Percentiles rank a stretch among this genome's conserved stretches.
Evolutionary conservation across 2,888 invertebrate species (phyloP).

Genomic region (Tetragonisca angustula): DNA sequence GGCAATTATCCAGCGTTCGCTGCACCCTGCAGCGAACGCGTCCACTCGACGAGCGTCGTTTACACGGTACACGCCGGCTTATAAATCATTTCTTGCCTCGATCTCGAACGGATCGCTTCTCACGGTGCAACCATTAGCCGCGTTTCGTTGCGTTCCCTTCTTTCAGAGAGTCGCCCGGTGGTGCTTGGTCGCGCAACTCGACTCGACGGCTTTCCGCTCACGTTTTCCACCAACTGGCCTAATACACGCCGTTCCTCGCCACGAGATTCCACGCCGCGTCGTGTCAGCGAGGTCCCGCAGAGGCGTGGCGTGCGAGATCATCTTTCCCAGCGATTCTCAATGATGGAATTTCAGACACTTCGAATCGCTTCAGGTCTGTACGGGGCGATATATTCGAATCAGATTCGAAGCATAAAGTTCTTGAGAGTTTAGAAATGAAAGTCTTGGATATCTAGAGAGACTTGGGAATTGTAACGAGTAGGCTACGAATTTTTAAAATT

Average conservation of each 20-base stretch:
- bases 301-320: neutral
- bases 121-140: slow-evolving; percentile 62
- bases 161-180: slow-evolving; percentile 2
- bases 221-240: slow-evolving; percentile 43
- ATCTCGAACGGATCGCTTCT: slow-evolving; percentile 61
- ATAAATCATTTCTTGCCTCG: slow-evolving; percentile 69
- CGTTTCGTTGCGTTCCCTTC: slow-evolving; percentile 54
- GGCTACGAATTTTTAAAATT: too few relatives aligned
- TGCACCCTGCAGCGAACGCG: slow-evolving; percentile 10
- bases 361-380: neutral
- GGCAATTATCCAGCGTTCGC: slow-evolving; percentile 43
- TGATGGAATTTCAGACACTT: too few relatives aligned
- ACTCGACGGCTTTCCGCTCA: slow-evolving; percentile 60
- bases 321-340: slow-evolving; percentile 38
- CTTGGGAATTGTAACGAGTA: too few relatives aligned
- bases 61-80: slow-evolving; percentile 48
- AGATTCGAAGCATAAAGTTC: too few relatives aligned
- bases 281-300: slow-evolving; percentile 39
- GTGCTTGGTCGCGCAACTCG: slow-evolving; percentile 8
- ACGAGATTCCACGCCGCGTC: neutral
- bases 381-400: neutral
- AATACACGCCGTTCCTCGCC: neutral
- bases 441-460: too few relatives aligned
- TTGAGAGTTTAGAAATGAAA: too few relatives aligned
- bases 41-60: slow-evolving; percentile 42